These are phyloP conservation scores for Arctopsyche grandis DNA, from an alignment of 1,140 invertebrate genomes.

Conservation along the genomic window DNA sequence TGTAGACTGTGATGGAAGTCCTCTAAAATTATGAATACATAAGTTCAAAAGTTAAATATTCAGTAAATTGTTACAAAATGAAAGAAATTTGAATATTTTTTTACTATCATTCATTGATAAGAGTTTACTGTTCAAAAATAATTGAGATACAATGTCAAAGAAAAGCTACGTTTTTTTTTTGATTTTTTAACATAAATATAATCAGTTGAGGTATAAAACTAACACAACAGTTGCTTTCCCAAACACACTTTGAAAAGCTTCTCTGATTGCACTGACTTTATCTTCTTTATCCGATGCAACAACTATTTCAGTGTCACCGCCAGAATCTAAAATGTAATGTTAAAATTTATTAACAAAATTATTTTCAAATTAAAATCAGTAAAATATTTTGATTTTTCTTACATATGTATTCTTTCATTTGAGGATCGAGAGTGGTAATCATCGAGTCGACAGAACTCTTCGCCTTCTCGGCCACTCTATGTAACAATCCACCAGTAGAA, in stretches of 20 bases:
- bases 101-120: no score
- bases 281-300: conserved; percentile 83
- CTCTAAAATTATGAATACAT: conserved; percentile 62
- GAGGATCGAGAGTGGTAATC: conserved; percentile 89
- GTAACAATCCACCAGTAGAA: conserved; percentile 62
- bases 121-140: no score
- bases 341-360: conserved; percentile 44
- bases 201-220: no score
- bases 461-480: conserved; percentile 75
- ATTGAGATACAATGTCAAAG: no score
- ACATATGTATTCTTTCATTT: conserved; percentile 91
- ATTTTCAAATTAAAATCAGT: conserved; percentile 10
- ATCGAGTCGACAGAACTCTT: conserved; percentile 86
- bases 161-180: no score
- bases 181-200: no score
- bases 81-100: no score
- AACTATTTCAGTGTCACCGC: conserved; percentile 79
- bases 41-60: conserved; percentile 19
- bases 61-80: conserved; percentile 6
- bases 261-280: conserved; percentile 80
- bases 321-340: conserved; percentile 72
- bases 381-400: conserved; percentile 58
- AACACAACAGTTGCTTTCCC: conserved; percentile 81
- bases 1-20: conserved; percentile 67
- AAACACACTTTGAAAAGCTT: conserved; percentile 85